Evolutionary conservation across 2,888 invertebrate genomes (phyloP), one percentile per base, ranked within the genome.

Genomic region (Trachelus tabidus): DNA sequence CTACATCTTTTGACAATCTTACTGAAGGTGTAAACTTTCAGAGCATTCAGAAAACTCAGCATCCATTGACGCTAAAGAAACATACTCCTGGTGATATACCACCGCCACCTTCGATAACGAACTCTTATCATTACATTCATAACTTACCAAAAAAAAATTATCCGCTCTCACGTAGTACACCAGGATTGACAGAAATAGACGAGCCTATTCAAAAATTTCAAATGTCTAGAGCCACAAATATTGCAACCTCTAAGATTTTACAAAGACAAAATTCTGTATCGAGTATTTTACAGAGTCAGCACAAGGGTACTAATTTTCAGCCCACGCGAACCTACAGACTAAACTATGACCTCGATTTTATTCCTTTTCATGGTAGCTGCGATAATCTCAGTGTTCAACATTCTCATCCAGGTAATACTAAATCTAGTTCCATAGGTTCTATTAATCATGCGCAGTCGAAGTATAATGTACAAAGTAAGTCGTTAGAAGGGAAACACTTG

Each of bases 301-400:
- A 83, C 35, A 85, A 85, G 68, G 86, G 82, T 33, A 86, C 84
- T 76, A 86, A 85, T 81, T 82, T 86, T 73, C 86, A 88, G 34
- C 86, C 89, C 11, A 87, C 89, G 2, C 86, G 86, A 75, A 89
- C 86, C 73, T 89, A 90, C 79, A 88, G 88, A 79, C 82, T 91
- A 33, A 90, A 90, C 82, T 91, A 90, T 77, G 91, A 91, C 79
- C 83, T 91, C 35, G 89, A 90, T 85, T 90, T 88, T 74, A 81
- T 90, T 75, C 88, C 90, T 11, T 89, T 88, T 76, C 89, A 88
- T 79, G 87, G 87, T 34, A 89, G 89, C 82, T 88, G 88, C 69
- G 90, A 91, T 79, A 88, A 88, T 79, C 81, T 90, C 34, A 86
- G 85, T 77, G 79, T 82, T 31, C 81, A 85, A 68, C 82, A 84